Conservation (phyloP, 2,888 invertebrate species). For the Hirtodrosophila alboralis region DNA sequence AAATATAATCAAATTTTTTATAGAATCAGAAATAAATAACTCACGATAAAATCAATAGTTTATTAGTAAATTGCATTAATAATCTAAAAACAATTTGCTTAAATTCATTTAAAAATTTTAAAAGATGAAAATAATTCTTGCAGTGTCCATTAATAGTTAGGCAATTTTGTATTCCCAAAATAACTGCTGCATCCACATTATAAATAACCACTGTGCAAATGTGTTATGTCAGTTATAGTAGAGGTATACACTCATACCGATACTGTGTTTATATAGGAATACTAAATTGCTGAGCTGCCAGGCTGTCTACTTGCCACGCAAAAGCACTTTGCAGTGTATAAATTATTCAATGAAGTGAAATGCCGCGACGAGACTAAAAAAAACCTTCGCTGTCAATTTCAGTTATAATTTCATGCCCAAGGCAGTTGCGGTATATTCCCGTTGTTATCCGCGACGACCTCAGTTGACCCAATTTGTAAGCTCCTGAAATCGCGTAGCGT, state of each 20-base stretch:
- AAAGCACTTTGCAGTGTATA: slow-evolving; percentile 70
- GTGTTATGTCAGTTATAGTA: slow-evolving; percentile 14
- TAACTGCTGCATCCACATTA: background rate
- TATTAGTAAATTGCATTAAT: too few species aligned
- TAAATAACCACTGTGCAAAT: slow-evolving; percentile 13
- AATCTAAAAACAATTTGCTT: too few species aligned
- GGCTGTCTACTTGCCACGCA: slow-evolving; percentile 30
- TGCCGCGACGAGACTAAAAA: slow-evolving; percentile 58
- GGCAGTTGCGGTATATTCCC: slow-evolving; percentile 26
- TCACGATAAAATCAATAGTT: too few species aligned
- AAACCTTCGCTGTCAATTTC: slow-evolving; percentile 65
- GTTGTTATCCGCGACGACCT: slow-evolving; percentile 16
- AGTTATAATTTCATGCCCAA: slow-evolving; percentile 63
- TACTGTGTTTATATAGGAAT: slow-evolving; percentile 9
- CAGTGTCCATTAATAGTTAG: too few species aligned
- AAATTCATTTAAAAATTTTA: too few species aligned
- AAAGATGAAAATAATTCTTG: too few species aligned
- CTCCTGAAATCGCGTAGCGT: slow-evolving; percentile 16
- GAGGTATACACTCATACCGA: slow-evolving; percentile 21
- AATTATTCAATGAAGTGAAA: slow-evolving; percentile 71
- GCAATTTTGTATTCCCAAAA: background rate
- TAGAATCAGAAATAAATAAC: too few species aligned
- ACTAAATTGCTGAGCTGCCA: slow-evolving; percentile 21
- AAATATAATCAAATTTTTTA: too few species aligned
- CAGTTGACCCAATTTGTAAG: slow-evolving; percentile 57